Percentiles rank a stretch among this genome's conserved stretches.
These are phyloP conservation scores for Andricus quercusramuli DNA, from an alignment of 2,888 invertebrate species.

Conservation along the genomic window DNA sequence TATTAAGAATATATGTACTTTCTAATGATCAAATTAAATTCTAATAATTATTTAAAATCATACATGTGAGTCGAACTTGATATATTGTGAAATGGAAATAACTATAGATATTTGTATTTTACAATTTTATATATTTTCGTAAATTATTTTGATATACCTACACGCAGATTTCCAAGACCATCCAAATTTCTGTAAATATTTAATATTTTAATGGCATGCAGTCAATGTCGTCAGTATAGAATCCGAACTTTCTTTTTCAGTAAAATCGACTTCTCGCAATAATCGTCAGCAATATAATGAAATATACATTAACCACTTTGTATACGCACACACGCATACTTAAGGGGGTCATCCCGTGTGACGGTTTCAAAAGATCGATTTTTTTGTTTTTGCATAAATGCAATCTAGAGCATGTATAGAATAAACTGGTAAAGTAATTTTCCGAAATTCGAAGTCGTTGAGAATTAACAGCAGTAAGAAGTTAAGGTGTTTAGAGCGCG, in stretches of 20 bases:
- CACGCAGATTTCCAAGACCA: not conserved
- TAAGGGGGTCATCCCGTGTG: no score
- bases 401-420: no score
- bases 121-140: not conserved
- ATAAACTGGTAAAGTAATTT: no score
- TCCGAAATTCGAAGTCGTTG: no score
- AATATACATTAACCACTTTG: constrained; percentile 46
- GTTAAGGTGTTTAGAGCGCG: no score
- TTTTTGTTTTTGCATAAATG: no score
- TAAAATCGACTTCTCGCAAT: constrained; percentile 48
- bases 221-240: not conserved
- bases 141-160: not conserved
- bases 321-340: not conserved
- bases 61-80: not conserved
- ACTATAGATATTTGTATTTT: not conserved
- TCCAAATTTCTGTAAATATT: not conserved
- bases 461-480: no score
- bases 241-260: constrained; percentile 44
- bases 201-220: not conserved
- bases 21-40: no score
- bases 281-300: constrained; percentile 50
- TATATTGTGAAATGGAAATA: not conserved
- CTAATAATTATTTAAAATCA: no score
- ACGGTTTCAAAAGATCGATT: no score
- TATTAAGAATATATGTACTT: no score